A percentile compares a stretch with the other conserved stretches of the same genome.
Conservation (phyloP, 1,140 invertebrate genomes). For the Nebria ingens region DNA sequence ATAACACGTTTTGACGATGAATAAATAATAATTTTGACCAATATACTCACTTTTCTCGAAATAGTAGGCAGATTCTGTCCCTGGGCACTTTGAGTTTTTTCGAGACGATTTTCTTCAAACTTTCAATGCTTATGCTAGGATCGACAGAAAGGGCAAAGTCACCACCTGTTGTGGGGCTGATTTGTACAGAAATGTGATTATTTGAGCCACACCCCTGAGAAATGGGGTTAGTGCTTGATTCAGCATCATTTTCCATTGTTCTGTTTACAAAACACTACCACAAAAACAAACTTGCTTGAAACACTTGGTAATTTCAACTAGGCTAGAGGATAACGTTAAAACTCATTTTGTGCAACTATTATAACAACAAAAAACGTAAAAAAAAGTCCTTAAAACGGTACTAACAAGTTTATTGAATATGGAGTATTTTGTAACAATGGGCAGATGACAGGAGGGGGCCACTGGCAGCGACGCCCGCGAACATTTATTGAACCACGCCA, state of each 20-base stretch:
- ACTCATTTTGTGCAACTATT: neutral
- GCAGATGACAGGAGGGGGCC: constrained; percentile 8
- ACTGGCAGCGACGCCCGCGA: constrained; percentile 1
- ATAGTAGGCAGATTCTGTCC: constrained; percentile 82
- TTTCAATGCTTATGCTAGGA: constrained; percentile 69
- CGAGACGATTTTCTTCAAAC: constrained; percentile 83
- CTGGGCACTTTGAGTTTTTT: constrained; percentile 84
- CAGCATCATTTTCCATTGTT: constrained; percentile 31
- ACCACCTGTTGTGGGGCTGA: constrained; percentile 83
- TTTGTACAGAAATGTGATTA: constrained; percentile 64
- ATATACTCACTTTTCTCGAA: constrained; percentile 74
- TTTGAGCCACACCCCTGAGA: constrained; percentile 53
- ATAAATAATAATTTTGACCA: too few relatives aligned
- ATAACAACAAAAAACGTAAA: constrained; percentile 2
- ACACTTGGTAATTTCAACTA: neutral
- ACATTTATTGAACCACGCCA: neutral
- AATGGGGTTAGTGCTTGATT: constrained; percentile 32
- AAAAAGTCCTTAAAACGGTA: constrained; percentile 1
- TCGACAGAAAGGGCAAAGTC: constrained; percentile 75
- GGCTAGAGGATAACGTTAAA: neutral
- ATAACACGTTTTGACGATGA: too few relatives aligned
- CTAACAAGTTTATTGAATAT: constrained; percentile 9
- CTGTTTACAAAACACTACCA: constrained; percentile 2
- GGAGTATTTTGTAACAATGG: constrained; percentile 9
- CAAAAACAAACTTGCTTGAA: constrained; percentile 3